Conservation (phyloP, 2,113 vertebrate species). For the Campylomormyrus tamandua region DNA sequence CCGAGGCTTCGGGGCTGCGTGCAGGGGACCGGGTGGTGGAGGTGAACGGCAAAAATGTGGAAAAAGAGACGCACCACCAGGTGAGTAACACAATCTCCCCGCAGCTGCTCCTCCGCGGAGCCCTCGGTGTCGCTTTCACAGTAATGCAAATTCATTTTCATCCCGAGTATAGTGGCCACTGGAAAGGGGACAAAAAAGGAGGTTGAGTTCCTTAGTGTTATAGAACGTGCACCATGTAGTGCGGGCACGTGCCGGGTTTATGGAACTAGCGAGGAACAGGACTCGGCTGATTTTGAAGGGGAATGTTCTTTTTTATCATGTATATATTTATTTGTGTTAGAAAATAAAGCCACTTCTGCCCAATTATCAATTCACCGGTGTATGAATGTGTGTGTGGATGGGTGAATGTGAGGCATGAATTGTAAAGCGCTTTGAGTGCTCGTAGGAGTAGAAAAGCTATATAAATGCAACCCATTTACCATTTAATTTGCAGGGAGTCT, state of each 20-base stretch:
- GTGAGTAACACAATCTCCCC: slow-evolving; percentile 44
- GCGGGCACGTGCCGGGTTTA: not conserved
- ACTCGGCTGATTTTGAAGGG: not conserved
- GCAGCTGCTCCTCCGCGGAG: not conserved
- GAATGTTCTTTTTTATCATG: not conserved
- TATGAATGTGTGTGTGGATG: no score
- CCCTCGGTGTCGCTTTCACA: not conserved
- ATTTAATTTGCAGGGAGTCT: not conserved
- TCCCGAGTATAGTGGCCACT: not conserved
- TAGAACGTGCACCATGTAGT: not conserved
- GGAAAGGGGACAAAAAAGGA: not conserved
- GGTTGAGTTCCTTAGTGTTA: not conserved
- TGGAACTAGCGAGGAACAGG: not conserved
- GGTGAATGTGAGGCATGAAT: no score
- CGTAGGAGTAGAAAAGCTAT: no score
- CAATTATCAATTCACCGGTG: not conserved
- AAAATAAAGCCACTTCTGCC: not conserved
- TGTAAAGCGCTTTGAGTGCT: no score
- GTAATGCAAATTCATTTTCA: not conserved
- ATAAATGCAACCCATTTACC: no score
- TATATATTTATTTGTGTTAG: not conserved
- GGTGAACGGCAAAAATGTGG: slow-evolving; percentile 87
- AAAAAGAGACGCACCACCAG: slow-evolving; percentile 89
- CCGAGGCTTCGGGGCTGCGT: slow-evolving; percentile 77
- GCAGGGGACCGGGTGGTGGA: slow-evolving; percentile 83